Conservation (phyloP, 2,113 vertebrate genomes). For the Nesogale talazaci region DNA sequence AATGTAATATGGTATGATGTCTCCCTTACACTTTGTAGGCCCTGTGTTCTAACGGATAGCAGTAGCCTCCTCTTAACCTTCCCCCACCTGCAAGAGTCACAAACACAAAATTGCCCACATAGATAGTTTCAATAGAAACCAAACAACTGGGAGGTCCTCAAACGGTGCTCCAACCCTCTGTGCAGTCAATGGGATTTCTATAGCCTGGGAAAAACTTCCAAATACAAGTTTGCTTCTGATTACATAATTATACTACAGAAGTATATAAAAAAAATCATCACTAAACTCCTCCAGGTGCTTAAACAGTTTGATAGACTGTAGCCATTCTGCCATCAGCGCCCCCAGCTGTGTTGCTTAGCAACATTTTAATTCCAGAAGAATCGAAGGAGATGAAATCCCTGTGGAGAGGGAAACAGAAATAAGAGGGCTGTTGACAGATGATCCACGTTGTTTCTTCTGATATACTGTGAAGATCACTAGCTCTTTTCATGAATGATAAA, state of each 20-base stretch:
- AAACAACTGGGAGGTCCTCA: constrained; percentile 26
- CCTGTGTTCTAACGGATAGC: constrained; percentile 8
- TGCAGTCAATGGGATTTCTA: constrained; percentile 69
- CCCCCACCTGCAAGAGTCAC: constrained; percentile 32
- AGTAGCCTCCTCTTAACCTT: constrained; percentile 52
- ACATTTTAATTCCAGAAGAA: constrained; percentile 95
- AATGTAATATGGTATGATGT: background rate
- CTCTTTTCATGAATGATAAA: constrained; percentile 97
- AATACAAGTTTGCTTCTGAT: constrained; percentile 77
- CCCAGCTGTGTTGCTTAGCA: constrained; percentile 95
- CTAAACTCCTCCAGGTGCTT: constrained; percentile 84
- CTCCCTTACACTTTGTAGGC: constrained; percentile 4
- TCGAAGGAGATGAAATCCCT: constrained; percentile 93
- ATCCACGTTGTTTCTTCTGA: constrained; percentile 96
- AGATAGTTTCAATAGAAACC: constrained; percentile 49
- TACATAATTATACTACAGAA: constrained; percentile 83
- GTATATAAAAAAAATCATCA: constrained; percentile 75
- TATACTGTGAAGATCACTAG: constrained; percentile 96
- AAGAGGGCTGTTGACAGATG: constrained; percentile 94
- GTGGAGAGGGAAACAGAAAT: constrained; percentile 93
- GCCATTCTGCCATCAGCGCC: constrained; percentile 83
- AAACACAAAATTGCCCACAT: constrained; percentile 18
- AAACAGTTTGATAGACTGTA: constrained; percentile 88
- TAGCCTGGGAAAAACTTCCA: constrained; percentile 65
- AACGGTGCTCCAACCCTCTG: constrained; percentile 20